These are phyloP conservation scores for Indicator maculatus DNA, from an alignment of 2,113 vertebrate species.

Conservation along the genomic window DNA sequence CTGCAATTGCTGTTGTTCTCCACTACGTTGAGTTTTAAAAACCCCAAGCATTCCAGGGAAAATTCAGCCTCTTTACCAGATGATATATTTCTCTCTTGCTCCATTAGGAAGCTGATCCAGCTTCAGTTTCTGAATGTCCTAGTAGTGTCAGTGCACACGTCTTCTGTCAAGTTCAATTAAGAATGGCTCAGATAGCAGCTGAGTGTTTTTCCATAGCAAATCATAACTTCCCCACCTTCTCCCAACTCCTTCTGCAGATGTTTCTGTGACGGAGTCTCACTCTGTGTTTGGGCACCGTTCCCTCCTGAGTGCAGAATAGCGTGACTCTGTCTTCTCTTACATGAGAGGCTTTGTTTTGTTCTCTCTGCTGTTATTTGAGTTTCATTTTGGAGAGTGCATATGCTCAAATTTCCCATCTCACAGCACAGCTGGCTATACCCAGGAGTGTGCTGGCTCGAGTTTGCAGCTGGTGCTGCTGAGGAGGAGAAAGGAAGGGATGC, in stretches of 20 bases:
- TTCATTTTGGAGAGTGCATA: background rate
- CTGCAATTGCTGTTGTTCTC: background rate
- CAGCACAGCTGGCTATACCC: constrained; percentile 23
- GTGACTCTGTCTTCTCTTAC: background rate
- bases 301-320: background rate
- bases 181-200: constrained; percentile 24
- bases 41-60: background rate
- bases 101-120: constrained; percentile 27
- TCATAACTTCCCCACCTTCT: constrained; percentile 33
- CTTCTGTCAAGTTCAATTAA: constrained; percentile 58
- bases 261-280: background rate
- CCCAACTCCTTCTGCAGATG: constrained; percentile 31
- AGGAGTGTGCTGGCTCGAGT: background rate
- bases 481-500: background rate
- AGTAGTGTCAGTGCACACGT: constrained; percentile 38
- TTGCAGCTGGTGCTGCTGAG: background rate
- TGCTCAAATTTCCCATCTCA: background rate
- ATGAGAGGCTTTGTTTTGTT: constrained; percentile 26
- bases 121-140: constrained; percentile 48
- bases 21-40: background rate
- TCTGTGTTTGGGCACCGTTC: background rate
- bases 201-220: constrained; percentile 48
- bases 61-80: background rate
- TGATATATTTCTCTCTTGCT: constrained; percentile 40
- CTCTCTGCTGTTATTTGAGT: constrained; percentile 38